These are phyloP conservation scores for Solenopsis fugax DNA, from an alignment of 1,140 invertebrate species.

Conservation along the genomic window DNA sequence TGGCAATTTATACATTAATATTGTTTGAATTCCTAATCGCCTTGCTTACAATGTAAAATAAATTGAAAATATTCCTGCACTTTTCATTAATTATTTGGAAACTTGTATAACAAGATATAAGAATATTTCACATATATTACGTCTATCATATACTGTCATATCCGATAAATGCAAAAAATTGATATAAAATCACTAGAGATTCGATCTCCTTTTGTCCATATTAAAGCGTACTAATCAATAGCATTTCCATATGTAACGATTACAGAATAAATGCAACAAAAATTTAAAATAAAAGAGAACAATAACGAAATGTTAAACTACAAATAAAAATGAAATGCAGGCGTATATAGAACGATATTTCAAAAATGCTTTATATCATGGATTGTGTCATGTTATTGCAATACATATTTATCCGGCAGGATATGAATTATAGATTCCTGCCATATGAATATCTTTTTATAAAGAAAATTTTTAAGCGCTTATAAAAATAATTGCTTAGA, in stretches of 20 bases:
- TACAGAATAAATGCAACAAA: conserved; percentile 70
- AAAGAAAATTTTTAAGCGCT: conserved; percentile 44
- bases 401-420: conserved; percentile 28
- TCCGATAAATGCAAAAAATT: conserved; percentile 30
- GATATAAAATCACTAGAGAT: conserved; percentile 43
- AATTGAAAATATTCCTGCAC: conserved; percentile 30
- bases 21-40: background rate
- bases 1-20: conserved; percentile 18
- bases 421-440: conserved; percentile 29
- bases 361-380: conserved; percentile 28
- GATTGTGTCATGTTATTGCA: conserved; percentile 35
- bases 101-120: conserved; percentile 6
- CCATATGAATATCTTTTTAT: conserved; percentile 56
- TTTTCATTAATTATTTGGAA: conserved; percentile 51
- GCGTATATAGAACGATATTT: background rate
- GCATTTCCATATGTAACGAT: conserved; percentile 38
- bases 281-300: conserved; percentile 46
- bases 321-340: conserved; percentile 47
- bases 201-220: conserved; percentile 20
- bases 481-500: conserved; percentile 69
- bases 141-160: conserved; percentile 22
- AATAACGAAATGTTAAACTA: conserved; percentile 64
- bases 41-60: background rate
- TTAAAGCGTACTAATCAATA: conserved; percentile 29
- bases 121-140: conserved; percentile 18